These are phyloP conservation scores for Heliothis virescens DNA, from an alignment of 1,140 invertebrate genomes.

Conservation along the genomic window DNA sequence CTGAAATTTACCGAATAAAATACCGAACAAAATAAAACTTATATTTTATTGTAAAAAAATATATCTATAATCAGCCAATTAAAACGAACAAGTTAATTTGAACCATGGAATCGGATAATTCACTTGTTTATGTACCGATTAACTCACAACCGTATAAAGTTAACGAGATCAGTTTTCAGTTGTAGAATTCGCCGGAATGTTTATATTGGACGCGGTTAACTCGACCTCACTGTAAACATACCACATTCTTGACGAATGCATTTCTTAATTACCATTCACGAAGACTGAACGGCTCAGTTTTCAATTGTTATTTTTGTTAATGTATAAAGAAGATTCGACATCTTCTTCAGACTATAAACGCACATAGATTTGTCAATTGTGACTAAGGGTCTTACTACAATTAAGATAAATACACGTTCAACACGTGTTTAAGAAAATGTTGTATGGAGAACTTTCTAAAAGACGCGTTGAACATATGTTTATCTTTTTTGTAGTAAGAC, in stretches of 20 bases:
- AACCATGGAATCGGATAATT: conserved; percentile 2
- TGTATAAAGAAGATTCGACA: not conserved
- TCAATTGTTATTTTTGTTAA: not conserved
- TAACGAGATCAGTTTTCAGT: conserved; percentile 35
- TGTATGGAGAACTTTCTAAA: too few relatives aligned
- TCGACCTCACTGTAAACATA: conserved; percentile 30
- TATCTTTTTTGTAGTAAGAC: too few relatives aligned
- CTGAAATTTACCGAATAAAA: conserved; percentile 29
- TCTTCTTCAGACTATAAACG: too few relatives aligned
- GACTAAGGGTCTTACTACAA: too few relatives aligned
- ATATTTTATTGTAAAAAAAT: not conserved
- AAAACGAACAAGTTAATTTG: not conserved
- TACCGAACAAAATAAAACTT: too few relatives aligned
- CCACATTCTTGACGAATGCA: not conserved
- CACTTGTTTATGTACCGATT: not conserved
- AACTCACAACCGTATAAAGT: not conserved
- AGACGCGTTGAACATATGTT: too few relatives aligned
- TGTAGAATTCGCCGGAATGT: conserved; percentile 6
- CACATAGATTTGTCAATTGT: too few relatives aligned
- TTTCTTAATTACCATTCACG: conserved; percentile 36
- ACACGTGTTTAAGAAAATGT: too few relatives aligned
- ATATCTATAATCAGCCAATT: not conserved
- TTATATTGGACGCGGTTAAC: conserved; percentile 24
- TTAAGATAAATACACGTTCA: too few relatives aligned
- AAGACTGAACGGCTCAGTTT: conserved; percentile 11